Evolutionary conservation across 1,140 invertebrate species (phyloP), one percentile per base, ranked within the genome.

Genomic region (Brachionus sp.): DNA sequence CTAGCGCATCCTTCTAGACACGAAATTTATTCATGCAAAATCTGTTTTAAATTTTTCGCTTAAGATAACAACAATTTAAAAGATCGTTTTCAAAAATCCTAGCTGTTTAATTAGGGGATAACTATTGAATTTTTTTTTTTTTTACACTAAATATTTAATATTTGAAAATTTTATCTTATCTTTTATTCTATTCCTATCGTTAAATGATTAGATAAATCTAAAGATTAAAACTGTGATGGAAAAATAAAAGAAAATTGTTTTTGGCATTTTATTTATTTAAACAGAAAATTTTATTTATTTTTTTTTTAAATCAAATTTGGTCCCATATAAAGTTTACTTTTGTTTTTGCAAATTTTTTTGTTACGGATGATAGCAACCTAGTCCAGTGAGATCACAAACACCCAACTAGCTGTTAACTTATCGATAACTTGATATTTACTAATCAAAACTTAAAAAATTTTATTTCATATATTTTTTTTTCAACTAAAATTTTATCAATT

Each of bases 121-220:
- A 66, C 33, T 66, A 66, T 37, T 66, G 29, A 66, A 66, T 66
- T 66, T 66, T 66, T 19, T 16, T 3, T 7, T 29, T 29, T 29
- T 29, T 29, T 29, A 29, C 29, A 29, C 29, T 29, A 29, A 29
- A 19, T 19, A 19, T 57, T 66, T 13, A 35, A 66, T 37, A 66
- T 33, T 10, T n/a, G n/a, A 29, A 33, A 29, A 66, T 3, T 66
- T 66, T 66, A 66, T 66, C 64, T 66, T 66, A 66, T 66, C 64
- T 66, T 37, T 33, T 33, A 57, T 57, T 57, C 50, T 57, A 42
- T 42, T 42, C 39, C 7, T 42, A 19, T 19, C 33, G 64, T 33
- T 37, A 66, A 66, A 66, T 66, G 33, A 66, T 66, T 66, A 66
- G 64, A 66, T 66, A 66, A 66, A 66, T 66, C 64, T 66, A 66